Evolutionary conservation across 2,888 invertebrate species (phyloP).

Genomic region (Hirtodrosophila cameraria): DNA sequence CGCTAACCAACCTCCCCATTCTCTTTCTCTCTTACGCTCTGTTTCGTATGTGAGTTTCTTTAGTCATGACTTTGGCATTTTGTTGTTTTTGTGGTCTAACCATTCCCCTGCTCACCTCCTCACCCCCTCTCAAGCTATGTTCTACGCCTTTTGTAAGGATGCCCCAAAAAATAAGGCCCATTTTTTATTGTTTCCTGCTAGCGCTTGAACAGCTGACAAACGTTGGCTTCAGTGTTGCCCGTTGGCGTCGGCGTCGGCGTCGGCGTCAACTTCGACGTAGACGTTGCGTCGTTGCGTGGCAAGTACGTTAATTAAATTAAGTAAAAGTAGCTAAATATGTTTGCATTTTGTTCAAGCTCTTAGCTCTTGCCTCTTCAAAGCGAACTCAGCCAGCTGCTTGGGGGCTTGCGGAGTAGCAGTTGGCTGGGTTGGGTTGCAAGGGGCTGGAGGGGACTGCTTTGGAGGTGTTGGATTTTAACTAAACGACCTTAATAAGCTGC

Average conservation of each 20-base stretch:
- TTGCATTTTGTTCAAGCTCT: constrained; percentile 51
- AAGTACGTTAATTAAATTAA: constrained; percentile 77
- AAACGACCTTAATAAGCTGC: constrained; percentile 51
- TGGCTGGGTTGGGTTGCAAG: not conserved
- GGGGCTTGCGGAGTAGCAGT: not conserved
- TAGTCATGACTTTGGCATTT: constrained; percentile 49
- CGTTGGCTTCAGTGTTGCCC: constrained; percentile 26
- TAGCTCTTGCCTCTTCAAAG: constrained; percentile 32
- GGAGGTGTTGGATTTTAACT: constrained; percentile 12
- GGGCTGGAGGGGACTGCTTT: not conserved
- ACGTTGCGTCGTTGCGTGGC: constrained; percentile 51
- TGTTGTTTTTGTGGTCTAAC: constrained; percentile 45
- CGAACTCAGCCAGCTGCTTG: constrained; percentile 12
- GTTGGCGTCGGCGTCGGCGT: constrained; percentile 9
- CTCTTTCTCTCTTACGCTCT: not conserved
- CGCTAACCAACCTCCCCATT: not conserved
- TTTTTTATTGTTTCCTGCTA: constrained; percentile 75
- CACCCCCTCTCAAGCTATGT: not conserved
- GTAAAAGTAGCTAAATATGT: constrained; percentile 78
- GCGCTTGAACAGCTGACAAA: constrained; percentile 75
- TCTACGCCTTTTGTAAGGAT: constrained; percentile 57
- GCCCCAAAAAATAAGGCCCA: constrained; percentile 73
- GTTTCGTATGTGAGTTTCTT: constrained; percentile 6
- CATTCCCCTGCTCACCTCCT: not conserved
- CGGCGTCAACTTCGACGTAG: constrained; percentile 35